phyloP scores from a whole-genome alignment of 2,797 vertebrate species.

The Enteromius treurensis region DNA sequence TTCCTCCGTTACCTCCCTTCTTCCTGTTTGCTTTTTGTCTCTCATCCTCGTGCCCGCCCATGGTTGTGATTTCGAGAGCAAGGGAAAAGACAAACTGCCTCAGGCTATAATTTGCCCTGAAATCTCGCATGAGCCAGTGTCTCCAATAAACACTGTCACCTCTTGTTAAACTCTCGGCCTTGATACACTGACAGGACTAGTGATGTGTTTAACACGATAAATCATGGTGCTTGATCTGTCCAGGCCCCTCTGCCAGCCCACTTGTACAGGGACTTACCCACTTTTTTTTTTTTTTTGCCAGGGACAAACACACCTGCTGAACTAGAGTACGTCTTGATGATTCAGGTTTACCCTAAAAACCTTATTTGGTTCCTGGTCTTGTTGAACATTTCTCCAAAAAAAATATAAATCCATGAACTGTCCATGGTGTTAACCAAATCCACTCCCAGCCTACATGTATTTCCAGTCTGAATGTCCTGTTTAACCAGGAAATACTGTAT shows the following conservation, averaged over 20 bases:
- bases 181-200: constrained; percentile 66
- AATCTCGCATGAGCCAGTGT: constrained; percentile 64
- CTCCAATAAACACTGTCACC: constrained; percentile 72
- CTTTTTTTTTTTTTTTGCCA: not conserved
- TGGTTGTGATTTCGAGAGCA: constrained; percentile 38
- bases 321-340: not conserved
- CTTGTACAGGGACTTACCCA: not conserved
- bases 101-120: constrained; percentile 61
- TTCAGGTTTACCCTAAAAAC: not conserved
- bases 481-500: not conserved
- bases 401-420: not conserved
- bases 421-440: not conserved
- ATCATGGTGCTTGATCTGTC: constrained; percentile 62
- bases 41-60: constrained; percentile 27
- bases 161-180: constrained; percentile 58
- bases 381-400: not conserved
- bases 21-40: constrained; percentile 39
- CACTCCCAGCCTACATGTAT: not conserved
- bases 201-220: constrained; percentile 74
- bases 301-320: not conserved
- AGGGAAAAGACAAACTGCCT: constrained; percentile 45
- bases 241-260: constrained; percentile 48
- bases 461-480: not conserved
- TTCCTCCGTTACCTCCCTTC: constrained; percentile 27
- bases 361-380: not conserved